Conservation (phyloP, 1,140 invertebrate genomes). For the Ridgeia piscesae region DNA sequence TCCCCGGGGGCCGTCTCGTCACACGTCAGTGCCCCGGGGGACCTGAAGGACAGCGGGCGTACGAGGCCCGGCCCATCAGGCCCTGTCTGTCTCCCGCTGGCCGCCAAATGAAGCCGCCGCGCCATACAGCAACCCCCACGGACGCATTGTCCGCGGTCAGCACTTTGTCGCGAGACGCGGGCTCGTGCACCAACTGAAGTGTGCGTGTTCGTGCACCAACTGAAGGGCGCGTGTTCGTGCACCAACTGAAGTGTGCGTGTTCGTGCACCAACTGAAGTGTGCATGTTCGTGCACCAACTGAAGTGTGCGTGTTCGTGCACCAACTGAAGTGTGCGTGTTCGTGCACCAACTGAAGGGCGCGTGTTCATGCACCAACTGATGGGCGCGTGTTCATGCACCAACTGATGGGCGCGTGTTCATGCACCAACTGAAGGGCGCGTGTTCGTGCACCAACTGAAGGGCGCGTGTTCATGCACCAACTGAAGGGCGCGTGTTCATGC, state of each 20-base stretch:
- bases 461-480: too few species aligned
- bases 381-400: background rate
- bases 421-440: too few species aligned
- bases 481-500: too few species aligned
- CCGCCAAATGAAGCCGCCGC: background rate
- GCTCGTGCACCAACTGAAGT: background rate
- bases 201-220: background rate
- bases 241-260: background rate
- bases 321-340: background rate
- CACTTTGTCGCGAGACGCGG: too few species aligned
- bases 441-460: too few species aligned
- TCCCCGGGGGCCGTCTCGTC: background rate
- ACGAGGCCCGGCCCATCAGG: background rate
- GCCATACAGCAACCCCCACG: background rate
- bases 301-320: background rate
- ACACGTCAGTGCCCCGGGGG: background rate
- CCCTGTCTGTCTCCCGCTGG: background rate
- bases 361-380: background rate
- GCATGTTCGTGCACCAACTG: background rate
- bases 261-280: background rate
- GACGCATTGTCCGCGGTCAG: background rate
- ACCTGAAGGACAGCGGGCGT: background rate
- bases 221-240: background rate
- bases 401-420: background rate
- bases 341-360: background rate